phyloP scores from a whole-genome alignment of 2,113 vertebrate species.

The Coracopsis vasa region DNA sequence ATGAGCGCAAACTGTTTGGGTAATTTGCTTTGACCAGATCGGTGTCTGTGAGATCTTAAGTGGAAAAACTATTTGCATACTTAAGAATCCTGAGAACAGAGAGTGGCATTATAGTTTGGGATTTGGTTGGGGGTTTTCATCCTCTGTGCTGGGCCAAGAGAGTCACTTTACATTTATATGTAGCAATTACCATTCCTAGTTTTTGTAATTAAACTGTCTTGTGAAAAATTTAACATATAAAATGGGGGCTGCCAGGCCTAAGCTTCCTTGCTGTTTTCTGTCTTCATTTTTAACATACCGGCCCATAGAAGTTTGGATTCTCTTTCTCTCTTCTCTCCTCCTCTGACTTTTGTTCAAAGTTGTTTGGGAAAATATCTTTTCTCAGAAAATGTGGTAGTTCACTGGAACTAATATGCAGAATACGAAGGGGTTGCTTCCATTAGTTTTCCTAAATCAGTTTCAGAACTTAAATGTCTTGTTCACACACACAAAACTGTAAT shows the following conservation, averaged over 20 bases:
- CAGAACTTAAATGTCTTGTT: not conserved
- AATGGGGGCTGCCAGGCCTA: not conserved
- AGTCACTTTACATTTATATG: slow-evolving; percentile 51
- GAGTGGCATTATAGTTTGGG: slow-evolving; percentile 36
- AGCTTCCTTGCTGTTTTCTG: not conserved
- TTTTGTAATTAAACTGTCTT: slow-evolving; percentile 43
- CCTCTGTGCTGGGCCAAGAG: slow-evolving; percentile 24
- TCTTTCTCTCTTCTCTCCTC: not conserved
- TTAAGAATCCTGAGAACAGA: slow-evolving; percentile 61
- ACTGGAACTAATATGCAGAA: not conserved
- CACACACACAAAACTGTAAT: rapidly evolving
- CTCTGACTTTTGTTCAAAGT: not conserved
- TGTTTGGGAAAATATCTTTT: not conserved
- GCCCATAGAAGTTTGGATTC: not conserved
- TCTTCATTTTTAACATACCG: not conserved
- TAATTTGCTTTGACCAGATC: slow-evolving; percentile 70
- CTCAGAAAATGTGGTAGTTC: not conserved
- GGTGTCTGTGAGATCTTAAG: slow-evolving; percentile 64
- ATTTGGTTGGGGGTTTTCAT: slow-evolving; percentile 37
- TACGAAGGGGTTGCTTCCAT: not conserved
- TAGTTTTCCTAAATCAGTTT: not conserved
- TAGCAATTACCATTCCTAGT: slow-evolving; percentile 47
- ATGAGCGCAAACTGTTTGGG: slow-evolving; percentile 64
- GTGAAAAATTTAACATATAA: slow-evolving; percentile 6
- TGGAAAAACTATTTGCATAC: slow-evolving; percentile 74